These are phyloP conservation scores for Podilymbus podiceps DNA, from an alignment of 2,113 vertebrate genomes.

Conservation along the genomic window DNA sequence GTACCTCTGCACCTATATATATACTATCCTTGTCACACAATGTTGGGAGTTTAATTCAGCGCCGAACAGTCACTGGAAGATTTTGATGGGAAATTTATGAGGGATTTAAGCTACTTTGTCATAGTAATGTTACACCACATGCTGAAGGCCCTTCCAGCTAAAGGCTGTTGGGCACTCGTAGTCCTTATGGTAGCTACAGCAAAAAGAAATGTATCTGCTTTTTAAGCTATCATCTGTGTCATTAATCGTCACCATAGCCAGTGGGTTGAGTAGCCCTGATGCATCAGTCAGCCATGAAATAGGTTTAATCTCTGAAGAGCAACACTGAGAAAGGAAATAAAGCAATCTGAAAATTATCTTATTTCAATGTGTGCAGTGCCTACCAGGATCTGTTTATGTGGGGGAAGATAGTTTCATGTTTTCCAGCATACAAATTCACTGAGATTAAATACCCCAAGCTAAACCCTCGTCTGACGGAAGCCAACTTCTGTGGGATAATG, in stretches of 20 bases:
- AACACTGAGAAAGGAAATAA: background rate
- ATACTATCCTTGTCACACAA: background rate
- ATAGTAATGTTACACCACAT: no score
- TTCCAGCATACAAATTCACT: background rate
- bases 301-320: background rate
- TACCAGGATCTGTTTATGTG: background rate
- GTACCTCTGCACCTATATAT: background rate
- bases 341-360: background rate
- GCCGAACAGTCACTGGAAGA: background rate
- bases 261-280: background rate
- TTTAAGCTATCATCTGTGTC: background rate
- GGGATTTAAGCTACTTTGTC: background rate
- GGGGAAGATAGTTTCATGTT: background rate
- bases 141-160: background rate
- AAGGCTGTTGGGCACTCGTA: fast-evolving
- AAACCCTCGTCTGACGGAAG: background rate
- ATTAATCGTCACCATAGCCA: background rate
- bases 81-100: background rate
- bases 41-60: background rate
- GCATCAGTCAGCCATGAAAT: background rate
- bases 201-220: background rate
- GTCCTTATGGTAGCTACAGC: background rate
- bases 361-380: background rate
- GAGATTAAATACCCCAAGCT: background rate
- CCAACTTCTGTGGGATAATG: background rate